A percentile compares a stretch with the other conserved stretches of the same genome.
These are phyloP conservation scores for Allophyes oxyacanthae DNA, from an alignment of 2,888 invertebrate genomes.

Conservation along the genomic window DNA sequence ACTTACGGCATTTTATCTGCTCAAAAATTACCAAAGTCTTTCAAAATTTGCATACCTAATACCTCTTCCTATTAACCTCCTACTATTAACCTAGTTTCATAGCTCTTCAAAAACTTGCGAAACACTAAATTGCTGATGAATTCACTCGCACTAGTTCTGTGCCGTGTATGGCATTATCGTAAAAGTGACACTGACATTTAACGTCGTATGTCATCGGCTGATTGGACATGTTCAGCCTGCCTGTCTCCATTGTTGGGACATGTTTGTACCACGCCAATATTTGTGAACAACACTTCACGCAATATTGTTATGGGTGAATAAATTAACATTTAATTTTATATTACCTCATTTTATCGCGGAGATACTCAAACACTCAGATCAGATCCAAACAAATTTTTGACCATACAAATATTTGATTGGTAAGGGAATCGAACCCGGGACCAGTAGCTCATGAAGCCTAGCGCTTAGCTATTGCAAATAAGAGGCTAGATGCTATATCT, in stretches of 20 bases:
- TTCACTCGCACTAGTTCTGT: neutral
- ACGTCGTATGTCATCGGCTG: constrained; percentile 31
- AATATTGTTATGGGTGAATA: constrained; percentile 9
- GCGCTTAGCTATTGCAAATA: too few relatives aligned
- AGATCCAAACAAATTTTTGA: too few relatives aligned
- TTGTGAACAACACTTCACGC: constrained; percentile 5
- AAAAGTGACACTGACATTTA: constrained; percentile 41
- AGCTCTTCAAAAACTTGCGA: neutral
- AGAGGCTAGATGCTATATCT: too few relatives aligned
- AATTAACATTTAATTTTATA: neutral
- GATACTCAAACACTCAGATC: too few relatives aligned
- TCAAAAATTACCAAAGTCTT: too few relatives aligned
- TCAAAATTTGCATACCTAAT: too few relatives aligned
- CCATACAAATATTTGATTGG: too few relatives aligned
- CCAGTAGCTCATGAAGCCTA: too few relatives aligned
- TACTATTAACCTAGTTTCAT: too few relatives aligned
- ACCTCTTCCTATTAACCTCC: too few relatives aligned
- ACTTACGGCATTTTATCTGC: too few relatives aligned
- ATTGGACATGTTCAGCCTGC: constrained; percentile 37
- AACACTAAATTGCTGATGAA: neutral
- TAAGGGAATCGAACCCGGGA: too few relatives aligned
- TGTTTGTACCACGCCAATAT: constrained; percentile 27
- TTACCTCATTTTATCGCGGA: neutral
- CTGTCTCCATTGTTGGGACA: constrained; percentile 21
- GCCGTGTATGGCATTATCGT: constrained; percentile 19